Percentiles rank a stretch among this genome's conserved stretches.
Conservation (phyloP, 92 coral and sea anemone species). For the Hydrozoanthus gracilis region DNA sequence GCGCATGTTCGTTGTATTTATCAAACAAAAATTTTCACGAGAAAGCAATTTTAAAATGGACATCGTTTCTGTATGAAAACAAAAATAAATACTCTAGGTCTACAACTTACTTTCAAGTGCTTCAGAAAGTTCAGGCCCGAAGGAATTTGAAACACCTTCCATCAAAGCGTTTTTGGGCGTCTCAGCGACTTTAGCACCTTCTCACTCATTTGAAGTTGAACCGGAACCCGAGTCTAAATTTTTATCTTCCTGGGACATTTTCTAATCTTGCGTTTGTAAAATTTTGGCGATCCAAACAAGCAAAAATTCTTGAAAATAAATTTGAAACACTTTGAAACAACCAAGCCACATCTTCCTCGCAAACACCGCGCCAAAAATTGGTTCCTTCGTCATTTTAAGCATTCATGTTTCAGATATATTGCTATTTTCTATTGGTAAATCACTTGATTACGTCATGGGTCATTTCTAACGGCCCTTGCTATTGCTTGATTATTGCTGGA, state of each 20-base stretch:
- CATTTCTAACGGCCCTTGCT: not conserved
- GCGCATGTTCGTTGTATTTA: not conserved
- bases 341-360: not conserved
- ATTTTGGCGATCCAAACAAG: not conserved
- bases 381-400: constrained; percentile 1
- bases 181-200: not conserved
- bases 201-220: not conserved
- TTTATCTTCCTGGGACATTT: constrained; percentile 15
- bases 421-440: not conserved
- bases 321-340: not conserved
- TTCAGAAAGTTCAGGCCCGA: constrained; percentile 50
- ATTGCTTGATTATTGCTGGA: not conserved
- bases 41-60: constrained; percentile 1
- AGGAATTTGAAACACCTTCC: constrained; percentile 32
- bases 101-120: constrained; percentile 53
- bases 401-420: constrained; percentile 13
- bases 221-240: not conserved
- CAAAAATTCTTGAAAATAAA: not conserved
- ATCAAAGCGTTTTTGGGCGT: not conserved
- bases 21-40: constrained; percentile 23
- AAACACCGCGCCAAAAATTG: not conserved
- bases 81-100: constrained; percentile 6
- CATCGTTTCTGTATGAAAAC: constrained; percentile 19
- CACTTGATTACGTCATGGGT: not conserved
- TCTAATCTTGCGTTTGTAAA: not conserved